Evolutionary conservation across 2,888 invertebrate species (phyloP).

Genomic region (Ptychoptera contaminata): DNA sequence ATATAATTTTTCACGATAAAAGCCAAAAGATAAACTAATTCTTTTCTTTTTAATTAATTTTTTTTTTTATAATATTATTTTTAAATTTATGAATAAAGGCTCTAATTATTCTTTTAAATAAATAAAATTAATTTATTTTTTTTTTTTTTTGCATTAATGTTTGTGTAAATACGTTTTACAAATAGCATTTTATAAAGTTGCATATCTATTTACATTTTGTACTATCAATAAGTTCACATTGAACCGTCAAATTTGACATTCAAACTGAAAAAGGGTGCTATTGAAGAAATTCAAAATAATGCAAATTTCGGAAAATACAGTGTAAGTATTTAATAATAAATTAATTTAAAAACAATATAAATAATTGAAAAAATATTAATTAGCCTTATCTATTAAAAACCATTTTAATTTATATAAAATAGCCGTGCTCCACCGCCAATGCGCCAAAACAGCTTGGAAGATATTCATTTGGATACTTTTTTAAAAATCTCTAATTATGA

Average conservation of each 20-base stretch:
- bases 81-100: too few species aligned
- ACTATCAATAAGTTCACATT: constrained; percentile 4
- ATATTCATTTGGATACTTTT: constrained; percentile 63
- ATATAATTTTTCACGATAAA: too few species aligned
- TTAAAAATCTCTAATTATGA: constrained; percentile 74
- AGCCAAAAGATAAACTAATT: too few species aligned
- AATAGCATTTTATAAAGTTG: too few species aligned
- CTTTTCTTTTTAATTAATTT: too few species aligned
- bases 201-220: too few species aligned
- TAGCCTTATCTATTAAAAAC: not conserved
- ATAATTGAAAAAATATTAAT: not conserved
- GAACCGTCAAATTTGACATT: constrained; percentile 11
- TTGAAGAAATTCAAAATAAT: not conserved
- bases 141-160: too few species aligned
- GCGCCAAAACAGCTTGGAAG: constrained; percentile 53
- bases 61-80: too few species aligned
- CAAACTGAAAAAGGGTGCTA: not conserved
- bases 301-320: not conserved
- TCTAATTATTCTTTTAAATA: too few species aligned
- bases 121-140: too few species aligned
- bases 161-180: too few species aligned
- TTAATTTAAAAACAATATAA: not conserved
- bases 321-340: not conserved
- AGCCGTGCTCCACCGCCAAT: constrained; percentile 1
- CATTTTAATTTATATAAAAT: not conserved